These are phyloP conservation scores for Helicorthomorpha holstii DNA, from an alignment of 1,140 invertebrate species.

Conservation along the genomic window DNA sequence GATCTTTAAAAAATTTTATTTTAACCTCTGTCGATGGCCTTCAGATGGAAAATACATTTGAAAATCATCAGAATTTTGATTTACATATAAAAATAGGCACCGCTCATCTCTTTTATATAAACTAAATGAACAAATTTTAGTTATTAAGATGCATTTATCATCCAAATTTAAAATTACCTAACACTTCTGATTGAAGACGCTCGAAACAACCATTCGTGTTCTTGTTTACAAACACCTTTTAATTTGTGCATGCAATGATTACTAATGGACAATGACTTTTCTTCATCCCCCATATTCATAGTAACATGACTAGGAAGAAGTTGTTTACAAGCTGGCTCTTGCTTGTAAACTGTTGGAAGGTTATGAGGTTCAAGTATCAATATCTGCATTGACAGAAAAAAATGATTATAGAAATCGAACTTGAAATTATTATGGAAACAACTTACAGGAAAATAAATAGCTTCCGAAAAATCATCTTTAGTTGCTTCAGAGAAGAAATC, in stretches of 20 bases:
- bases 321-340: too few relatives aligned
- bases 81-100: slow-evolving; percentile 91
- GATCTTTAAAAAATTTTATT: slow-evolving; percentile 5
- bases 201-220: slow-evolving; percentile 86
- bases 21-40: slow-evolving; percentile 47
- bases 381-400: slow-evolving; percentile 33
- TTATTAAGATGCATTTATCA: neutral
- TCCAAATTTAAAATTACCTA: slow-evolving; percentile 29
- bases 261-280: slow-evolving; percentile 71
- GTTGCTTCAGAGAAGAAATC: slow-evolving; percentile 95
- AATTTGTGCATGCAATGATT: slow-evolving; percentile 65
- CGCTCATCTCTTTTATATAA: slow-evolving; percentile 90
- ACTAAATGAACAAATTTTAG: slow-evolving; percentile 26
- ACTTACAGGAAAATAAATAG: slow-evolving; percentile 76
- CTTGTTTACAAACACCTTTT: slow-evolving; percentile 42
- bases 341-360: too few relatives aligned
- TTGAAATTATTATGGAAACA: neutral
- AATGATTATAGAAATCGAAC: neutral
- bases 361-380: slow-evolving; percentile 82
- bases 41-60: slow-evolving; percentile 94
- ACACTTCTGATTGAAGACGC: slow-evolving; percentile 83
- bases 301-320: slow-evolving; percentile 90
- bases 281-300: slow-evolving; percentile 80
- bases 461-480: slow-evolving; percentile 52
- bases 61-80: slow-evolving; percentile 96